Conservation (phyloP, 2,797 vertebrate genomes). For the Simalia tracyae region DNA sequence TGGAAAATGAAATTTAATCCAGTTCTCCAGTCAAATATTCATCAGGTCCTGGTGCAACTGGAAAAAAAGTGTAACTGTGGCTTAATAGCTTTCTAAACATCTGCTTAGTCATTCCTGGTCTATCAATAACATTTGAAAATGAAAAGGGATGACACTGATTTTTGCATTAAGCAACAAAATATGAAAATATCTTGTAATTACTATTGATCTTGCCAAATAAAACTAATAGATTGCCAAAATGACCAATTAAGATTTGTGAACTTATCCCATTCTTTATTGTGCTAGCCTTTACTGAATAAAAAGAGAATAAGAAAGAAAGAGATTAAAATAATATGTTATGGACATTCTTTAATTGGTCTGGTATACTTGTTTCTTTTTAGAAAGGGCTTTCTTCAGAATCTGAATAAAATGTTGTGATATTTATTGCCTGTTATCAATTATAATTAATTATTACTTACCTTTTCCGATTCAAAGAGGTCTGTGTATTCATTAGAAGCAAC, state of each 20-base stretch:
- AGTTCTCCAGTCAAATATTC: not conserved
- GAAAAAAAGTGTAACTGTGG: not conserved
- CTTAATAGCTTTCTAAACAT: not conserved
- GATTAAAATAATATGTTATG: not conserved
- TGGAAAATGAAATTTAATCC: not conserved
- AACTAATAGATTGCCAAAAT: not conserved
- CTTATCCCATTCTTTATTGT: constrained; percentile 39
- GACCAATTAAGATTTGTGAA: constrained; percentile 41
- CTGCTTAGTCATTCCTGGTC: not conserved
- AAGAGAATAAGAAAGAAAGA: not conserved
- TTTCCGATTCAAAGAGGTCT: constrained; percentile 30
- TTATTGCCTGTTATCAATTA: constrained; percentile 47
- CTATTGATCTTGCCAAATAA: constrained; percentile 33
- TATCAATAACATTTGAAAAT: not conserved
- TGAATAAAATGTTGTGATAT: constrained; percentile 49
- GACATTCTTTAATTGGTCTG: not conserved
- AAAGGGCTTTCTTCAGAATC: constrained; percentile 1
- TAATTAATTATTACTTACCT: constrained; percentile 62
- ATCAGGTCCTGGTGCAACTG: not conserved
- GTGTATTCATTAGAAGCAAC: not conserved
- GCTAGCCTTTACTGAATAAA: constrained; percentile 27
- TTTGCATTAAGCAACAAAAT: not conserved
- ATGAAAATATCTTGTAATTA: not conserved
- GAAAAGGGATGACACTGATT: not conserved
- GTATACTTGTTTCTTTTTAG: not conserved